These are phyloP conservation scores for Andrena flavipes DNA, from an alignment of 2,888 invertebrate genomes.

Conservation along the genomic window DNA sequence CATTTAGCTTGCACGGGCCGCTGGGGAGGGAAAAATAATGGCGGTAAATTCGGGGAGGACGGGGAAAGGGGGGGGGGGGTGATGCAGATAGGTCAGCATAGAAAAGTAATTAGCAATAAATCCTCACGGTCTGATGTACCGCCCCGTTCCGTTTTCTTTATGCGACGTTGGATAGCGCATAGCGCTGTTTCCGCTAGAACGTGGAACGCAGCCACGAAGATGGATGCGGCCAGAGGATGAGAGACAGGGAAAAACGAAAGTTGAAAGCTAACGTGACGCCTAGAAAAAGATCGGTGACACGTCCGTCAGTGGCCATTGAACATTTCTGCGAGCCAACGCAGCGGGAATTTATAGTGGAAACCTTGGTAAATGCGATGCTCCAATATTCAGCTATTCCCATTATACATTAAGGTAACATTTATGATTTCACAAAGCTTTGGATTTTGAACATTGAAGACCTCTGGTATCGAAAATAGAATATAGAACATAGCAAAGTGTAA, in stretches of 20 bases:
- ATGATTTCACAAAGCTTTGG: too few species aligned
- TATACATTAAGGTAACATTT: too few species aligned
- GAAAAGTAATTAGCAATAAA: conserved; percentile 73
- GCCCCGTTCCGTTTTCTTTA: conserved; percentile 57
- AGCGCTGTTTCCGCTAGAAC: conserved; percentile 19
- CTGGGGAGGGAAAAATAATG: conserved; percentile 51
- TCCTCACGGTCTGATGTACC: conserved; percentile 45
- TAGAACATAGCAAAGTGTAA: too few species aligned
- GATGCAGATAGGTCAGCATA: conserved; percentile 53
- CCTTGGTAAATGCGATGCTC: too few species aligned
- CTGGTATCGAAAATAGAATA: too few species aligned
- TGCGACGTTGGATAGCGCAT: conserved; percentile 33
- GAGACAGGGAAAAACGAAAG: conserved; percentile 6
- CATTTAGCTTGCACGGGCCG: conserved; percentile 36
- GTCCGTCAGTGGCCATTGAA: background rate
- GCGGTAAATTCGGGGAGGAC: conserved; percentile 48
- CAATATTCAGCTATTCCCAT: too few species aligned
- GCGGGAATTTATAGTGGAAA: background rate
- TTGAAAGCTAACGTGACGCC: background rate
- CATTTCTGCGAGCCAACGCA: background rate
- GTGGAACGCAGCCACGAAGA: conserved; percentile 36
- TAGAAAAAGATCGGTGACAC: conserved; percentile 12
- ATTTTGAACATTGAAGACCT: too few species aligned
- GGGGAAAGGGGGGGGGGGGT: conserved; percentile 4
- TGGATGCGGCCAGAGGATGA: conserved; percentile 3